Evolutionary conservation across 2,797 vertebrate genomes (phyloP).

Genomic region (Lithobates sylvaticus): DNA sequence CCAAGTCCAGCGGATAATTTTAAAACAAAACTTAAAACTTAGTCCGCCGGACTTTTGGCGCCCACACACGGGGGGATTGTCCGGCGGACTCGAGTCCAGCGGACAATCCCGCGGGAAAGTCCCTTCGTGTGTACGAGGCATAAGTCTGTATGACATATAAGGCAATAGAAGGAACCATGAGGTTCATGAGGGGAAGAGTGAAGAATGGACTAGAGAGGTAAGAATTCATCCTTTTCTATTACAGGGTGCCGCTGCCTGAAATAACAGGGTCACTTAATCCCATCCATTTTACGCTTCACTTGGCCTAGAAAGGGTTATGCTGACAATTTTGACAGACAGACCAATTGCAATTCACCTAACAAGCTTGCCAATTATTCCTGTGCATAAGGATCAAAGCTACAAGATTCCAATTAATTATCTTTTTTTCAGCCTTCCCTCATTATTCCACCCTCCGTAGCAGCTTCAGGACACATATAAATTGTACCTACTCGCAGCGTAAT

Average conservation of each 20-base stretch:
- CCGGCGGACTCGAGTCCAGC: no score
- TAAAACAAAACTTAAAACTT: no score
- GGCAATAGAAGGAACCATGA: no score
- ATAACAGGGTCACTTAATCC: not conserved
- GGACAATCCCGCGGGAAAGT: no score
- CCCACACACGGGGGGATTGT: no score
- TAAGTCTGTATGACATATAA: no score
- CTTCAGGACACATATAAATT: constrained; percentile 57
- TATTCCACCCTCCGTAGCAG: constrained; percentile 34
- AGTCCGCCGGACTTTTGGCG: no score
- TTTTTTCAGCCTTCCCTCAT: constrained; percentile 14
- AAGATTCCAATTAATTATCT: constrained; percentile 54
- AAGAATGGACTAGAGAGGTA: no score
- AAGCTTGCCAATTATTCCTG: constrained; percentile 47
- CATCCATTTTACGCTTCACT: not conserved
- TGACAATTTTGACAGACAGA: constrained; percentile 18
- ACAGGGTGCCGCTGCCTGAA: not conserved
- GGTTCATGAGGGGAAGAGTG: no score
- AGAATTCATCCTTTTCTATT: no score
- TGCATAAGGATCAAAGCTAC: constrained; percentile 47
- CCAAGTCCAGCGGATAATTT: no score
- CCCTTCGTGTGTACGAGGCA: no score
- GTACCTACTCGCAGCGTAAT: constrained; percentile 45
- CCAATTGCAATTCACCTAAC: constrained; percentile 42
- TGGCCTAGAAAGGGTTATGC: constrained; percentile 25